phyloP scores from a whole-genome alignment of 2,888 invertebrate species.

The Hypselothyrea guttata region DNA sequence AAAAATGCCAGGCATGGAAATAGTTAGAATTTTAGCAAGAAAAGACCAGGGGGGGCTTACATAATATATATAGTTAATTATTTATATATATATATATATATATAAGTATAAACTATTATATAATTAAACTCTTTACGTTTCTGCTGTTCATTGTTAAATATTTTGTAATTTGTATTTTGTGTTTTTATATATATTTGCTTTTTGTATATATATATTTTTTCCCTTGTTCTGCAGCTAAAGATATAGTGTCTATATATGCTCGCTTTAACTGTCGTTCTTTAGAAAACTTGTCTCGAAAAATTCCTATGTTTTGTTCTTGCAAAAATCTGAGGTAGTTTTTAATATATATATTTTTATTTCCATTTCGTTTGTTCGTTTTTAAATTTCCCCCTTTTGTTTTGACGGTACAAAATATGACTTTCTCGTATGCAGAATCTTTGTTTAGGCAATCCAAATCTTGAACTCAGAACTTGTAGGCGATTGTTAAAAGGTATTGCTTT shows the following conservation, averaged over 20 bases:
- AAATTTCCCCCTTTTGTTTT: slow-evolving; percentile 3
- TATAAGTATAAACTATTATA: slow-evolving; percentile 39
- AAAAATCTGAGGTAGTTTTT: slow-evolving; percentile 76
- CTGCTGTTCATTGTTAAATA: neutral
- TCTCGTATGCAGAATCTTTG: slow-evolving; percentile 34
- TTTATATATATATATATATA: slow-evolving; percentile 3
- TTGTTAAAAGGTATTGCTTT: slow-evolving; percentile 59
- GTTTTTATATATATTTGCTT: slow-evolving; percentile 23
- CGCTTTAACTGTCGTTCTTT: slow-evolving; percentile 33
- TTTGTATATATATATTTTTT: slow-evolving; percentile 37
- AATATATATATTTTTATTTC: slow-evolving; percentile 56
- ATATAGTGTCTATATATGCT: slow-evolving; percentile 51
- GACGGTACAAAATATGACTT: slow-evolving; percentile 53
- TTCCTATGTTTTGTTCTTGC: slow-evolving; percentile 54
- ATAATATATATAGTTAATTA: slow-evolving; percentile 14
- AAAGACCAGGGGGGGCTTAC: neutral
- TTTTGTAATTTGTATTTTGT: slow-evolving; percentile 24
- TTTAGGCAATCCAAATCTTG: slow-evolving; percentile 42
- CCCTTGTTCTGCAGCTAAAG: slow-evolving; percentile 58
- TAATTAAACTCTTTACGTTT: slow-evolving; percentile 20
- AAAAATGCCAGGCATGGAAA: slow-evolving; percentile 3
- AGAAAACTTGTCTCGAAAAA: slow-evolving; percentile 73
- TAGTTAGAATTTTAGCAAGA: slow-evolving; percentile 8
- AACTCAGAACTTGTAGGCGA: slow-evolving; percentile 50
- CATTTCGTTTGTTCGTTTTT: slow-evolving; percentile 24